Evolutionary conservation across 2,888 invertebrate species (phyloP).

Genomic region (Artemia sinica): DNA sequence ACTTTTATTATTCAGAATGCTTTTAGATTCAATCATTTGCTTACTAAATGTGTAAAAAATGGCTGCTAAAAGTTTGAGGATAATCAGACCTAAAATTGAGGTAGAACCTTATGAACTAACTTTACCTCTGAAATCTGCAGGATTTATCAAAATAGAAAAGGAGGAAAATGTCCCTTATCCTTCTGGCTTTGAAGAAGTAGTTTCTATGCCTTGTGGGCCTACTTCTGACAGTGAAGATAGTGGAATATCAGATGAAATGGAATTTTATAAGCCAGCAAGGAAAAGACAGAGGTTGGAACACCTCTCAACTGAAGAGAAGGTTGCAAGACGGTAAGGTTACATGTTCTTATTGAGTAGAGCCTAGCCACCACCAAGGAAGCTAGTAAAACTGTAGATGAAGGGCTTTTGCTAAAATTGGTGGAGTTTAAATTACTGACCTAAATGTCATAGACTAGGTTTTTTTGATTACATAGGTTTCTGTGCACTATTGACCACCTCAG

Average conservation of each 20-base stretch:
- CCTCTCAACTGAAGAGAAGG: slow-evolving; percentile 65
- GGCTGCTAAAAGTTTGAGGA: neutral
- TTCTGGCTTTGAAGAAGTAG: neutral
- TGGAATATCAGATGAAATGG: slow-evolving; percentile 1
- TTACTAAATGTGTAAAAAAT: too few relatives aligned
- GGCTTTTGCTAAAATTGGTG: too few relatives aligned
- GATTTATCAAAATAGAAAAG: neutral
- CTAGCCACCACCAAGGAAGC: too few relatives aligned
- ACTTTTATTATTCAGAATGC: too few relatives aligned
- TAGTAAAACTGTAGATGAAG: too few relatives aligned
- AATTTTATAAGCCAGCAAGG: slow-evolving; percentile 34
- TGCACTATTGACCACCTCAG: too few relatives aligned
- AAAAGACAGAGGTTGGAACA: slow-evolving; percentile 60
- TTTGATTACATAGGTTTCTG: too few relatives aligned
- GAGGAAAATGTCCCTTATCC: slow-evolving; percentile 5
- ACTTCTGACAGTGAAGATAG: slow-evolving; percentile 7
- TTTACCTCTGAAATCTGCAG: neutral
- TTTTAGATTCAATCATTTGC: too few relatives aligned
- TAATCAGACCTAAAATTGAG: neutral
- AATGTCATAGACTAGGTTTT: too few relatives aligned
- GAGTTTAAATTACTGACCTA: too few relatives aligned
- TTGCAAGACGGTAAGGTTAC: slow-evolving; percentile 57
- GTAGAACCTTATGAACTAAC: neutral
- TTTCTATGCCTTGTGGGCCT: neutral
- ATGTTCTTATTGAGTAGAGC: too few relatives aligned